Conservation (phyloP, 2,888 invertebrate species). For the Junonia oenone region DNA sequence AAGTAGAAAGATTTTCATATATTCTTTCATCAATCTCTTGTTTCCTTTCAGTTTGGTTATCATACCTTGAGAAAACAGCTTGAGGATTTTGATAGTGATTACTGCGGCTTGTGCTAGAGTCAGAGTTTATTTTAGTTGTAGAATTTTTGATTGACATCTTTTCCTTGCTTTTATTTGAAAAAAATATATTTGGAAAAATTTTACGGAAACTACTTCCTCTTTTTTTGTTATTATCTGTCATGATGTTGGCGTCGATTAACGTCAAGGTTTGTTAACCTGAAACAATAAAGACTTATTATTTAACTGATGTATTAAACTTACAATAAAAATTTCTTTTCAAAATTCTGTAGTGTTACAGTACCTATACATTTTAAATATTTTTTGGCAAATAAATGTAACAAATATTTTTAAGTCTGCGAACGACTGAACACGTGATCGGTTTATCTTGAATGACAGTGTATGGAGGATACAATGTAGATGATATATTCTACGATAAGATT, state of each 20-base stretch:
- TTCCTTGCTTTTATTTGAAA: conserved; percentile 55
- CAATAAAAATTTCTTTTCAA: no score
- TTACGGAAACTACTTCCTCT: conserved; percentile 60
- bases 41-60: conserved; percentile 36
- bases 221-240: conserved; percentile 59
- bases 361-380: no score
- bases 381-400: no score
- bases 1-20: conserved; percentile 61
- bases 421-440: no score
- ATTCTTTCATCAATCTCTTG: conserved; percentile 49
- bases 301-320: no score
- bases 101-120: conserved; percentile 33
- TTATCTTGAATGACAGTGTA: no score
- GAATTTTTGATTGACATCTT: conserved; percentile 39
- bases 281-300: conserved; percentile 22
- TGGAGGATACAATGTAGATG: no score
- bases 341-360: no score
- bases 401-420: no score
- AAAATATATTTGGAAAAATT: conserved; percentile 61
- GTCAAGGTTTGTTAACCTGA: conserved; percentile 27
- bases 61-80: conserved; percentile 39
- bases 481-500: no score
- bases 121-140: conserved; percentile 28
- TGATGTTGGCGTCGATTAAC: conserved; percentile 32
- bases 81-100: conserved; percentile 63